Conservation (phyloP, 2,113 vertebrate species). For the Dendrocopos noguchii region DNA sequence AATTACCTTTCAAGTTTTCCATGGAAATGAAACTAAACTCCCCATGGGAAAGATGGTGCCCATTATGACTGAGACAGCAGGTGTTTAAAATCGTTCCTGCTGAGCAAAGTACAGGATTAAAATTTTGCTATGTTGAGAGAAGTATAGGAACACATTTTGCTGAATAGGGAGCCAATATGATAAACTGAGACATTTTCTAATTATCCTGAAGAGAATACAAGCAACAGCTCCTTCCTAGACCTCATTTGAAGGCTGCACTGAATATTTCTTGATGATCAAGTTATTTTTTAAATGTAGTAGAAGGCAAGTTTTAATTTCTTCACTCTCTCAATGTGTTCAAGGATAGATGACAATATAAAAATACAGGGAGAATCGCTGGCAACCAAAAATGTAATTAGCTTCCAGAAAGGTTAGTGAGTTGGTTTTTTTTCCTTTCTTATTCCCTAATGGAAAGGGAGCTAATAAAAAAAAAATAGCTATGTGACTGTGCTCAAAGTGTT, state of each 20-base stretch:
- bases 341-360: not conserved
- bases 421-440: not conserved
- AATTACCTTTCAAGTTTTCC: not conserved
- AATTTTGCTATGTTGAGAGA: not conserved
- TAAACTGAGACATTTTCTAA: slow-evolving; percentile 18
- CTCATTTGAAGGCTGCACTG: not conserved
- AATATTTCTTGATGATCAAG: not conserved
- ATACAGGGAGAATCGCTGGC: not conserved
- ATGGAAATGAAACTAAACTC: not conserved
- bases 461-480: not conserved
- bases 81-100: slow-evolving; percentile 6
- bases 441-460: not conserved
- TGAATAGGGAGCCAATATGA: not conserved
- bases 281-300: not conserved
- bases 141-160: not conserved
- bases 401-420: not conserved
- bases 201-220: slow-evolving; percentile 10
- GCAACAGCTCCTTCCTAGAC: not conserved
- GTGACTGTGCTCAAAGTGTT: not conserved
- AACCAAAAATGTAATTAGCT: slow-evolving; percentile 4
- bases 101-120: slow-evolving; percentile 26
- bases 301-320: slow-evolving; percentile 13
- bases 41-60: not conserved
- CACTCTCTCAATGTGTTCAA: not conserved
- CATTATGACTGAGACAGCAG: not conserved